These are phyloP conservation scores for Maniola jurtina DNA, from an alignment of 1,140 invertebrate species.

Conservation along the genomic window DNA sequence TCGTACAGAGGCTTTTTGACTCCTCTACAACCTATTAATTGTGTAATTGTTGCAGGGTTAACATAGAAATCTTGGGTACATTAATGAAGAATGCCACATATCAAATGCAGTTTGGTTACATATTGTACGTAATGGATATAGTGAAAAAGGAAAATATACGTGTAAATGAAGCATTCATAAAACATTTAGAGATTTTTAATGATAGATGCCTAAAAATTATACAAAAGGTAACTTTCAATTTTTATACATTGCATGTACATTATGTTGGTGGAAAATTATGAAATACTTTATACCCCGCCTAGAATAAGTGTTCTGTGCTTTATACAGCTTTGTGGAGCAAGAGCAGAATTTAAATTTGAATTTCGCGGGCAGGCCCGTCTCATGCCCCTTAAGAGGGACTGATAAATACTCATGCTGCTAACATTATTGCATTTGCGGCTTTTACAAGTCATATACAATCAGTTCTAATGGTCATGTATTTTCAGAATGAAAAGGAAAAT, in stretches of 20 bases:
- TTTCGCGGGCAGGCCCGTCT: too few species aligned
- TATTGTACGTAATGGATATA: slow-evolving; percentile 84
- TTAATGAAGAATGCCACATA: slow-evolving; percentile 82
- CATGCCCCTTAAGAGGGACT: background rate
- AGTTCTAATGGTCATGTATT: background rate
- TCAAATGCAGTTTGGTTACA: slow-evolving; percentile 81
- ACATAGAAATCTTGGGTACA: slow-evolving; percentile 85
- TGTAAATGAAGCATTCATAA: slow-evolving; percentile 80
- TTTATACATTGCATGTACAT: background rate
- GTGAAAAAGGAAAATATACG: slow-evolving; percentile 80
- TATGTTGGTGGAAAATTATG: too few species aligned
- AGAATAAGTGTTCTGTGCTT: too few species aligned
- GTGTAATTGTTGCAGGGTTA: slow-evolving; percentile 78
- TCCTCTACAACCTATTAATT: slow-evolving; percentile 24
- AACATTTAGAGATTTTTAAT: slow-evolving; percentile 78
- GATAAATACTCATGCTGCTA: too few species aligned
- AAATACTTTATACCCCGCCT: too few species aligned
- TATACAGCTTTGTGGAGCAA: too few species aligned
- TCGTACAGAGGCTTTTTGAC: background rate
- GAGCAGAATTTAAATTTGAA: too few species aligned
- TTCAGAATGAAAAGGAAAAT: slow-evolving; percentile 39
- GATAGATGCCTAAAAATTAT: slow-evolving; percentile 64
- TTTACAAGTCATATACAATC: too few species aligned
- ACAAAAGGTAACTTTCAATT: slow-evolving; percentile 40
- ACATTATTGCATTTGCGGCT: too few species aligned